phyloP scores from a whole-genome alignment of 2,888 invertebrate species.

The Diaprepes abbreviatus region DNA sequence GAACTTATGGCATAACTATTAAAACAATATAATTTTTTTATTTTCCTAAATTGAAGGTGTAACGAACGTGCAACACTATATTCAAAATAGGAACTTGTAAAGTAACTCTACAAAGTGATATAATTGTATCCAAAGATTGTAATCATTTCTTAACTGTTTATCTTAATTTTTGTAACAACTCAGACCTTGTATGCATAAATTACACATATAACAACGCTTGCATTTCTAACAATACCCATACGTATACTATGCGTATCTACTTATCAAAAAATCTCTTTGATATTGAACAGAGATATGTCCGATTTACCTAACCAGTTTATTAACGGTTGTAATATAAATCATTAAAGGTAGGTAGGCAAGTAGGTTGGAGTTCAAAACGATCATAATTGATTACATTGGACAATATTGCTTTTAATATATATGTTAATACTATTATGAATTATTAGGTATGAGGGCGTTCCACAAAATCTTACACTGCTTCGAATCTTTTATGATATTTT shows the following conservation, averaged over 20 bases:
- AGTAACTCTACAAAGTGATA: no score
- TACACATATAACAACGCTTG: background rate
- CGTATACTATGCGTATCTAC: background rate
- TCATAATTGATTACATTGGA: conserved; percentile 15
- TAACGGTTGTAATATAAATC: conserved; percentile 19
- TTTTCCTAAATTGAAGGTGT: no score
- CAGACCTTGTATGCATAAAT: background rate
- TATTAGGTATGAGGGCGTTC: no score
- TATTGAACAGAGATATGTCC: conserved; percentile 7
- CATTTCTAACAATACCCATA: background rate
- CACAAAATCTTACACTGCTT: no score
- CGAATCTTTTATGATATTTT: no score
- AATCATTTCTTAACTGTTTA: background rate
- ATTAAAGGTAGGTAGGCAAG: conserved; percentile 23
- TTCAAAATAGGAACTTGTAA: no score
- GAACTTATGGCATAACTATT: no score
- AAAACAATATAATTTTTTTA: no score
- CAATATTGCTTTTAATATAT: background rate
- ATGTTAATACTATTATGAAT: conserved; percentile 1
- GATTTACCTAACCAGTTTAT: conserved; percentile 12
- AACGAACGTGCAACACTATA: no score
- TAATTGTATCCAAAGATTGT: no score
- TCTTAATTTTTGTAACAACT: background rate
- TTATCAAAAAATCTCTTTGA: conserved; percentile 2
- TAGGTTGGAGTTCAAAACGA: conserved; percentile 33